Conservation (phyloP, 2,797 vertebrate species). For the Myotis findleyi region DNA sequence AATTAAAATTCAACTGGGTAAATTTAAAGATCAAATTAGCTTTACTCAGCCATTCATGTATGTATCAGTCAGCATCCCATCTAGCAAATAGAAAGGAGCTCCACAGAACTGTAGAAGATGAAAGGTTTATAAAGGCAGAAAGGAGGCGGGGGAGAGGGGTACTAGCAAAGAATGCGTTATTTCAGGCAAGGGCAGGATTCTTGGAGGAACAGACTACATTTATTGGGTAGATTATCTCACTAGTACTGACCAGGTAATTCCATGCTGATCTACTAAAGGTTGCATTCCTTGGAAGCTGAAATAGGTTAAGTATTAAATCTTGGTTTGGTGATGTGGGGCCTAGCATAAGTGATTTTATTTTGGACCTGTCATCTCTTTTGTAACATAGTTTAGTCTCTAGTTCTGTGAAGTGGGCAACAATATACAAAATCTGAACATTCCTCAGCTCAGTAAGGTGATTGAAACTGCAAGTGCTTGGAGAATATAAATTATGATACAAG, state of each 20-base stretch:
- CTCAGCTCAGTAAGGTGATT: slow-evolving; percentile 1
- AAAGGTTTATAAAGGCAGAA: not conserved
- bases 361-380: not conserved
- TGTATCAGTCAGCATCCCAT: not conserved
- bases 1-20: not conserved
- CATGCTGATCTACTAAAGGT: not conserved
- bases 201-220: not conserved
- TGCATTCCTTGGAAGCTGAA: not conserved
- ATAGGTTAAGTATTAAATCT: not conserved
- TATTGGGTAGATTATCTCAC: not conserved
- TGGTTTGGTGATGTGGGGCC: not conserved
- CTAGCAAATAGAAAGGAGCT: not conserved
- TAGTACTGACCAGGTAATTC: not conserved
- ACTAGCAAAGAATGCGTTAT: not conserved
- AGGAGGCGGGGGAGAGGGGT: not conserved
- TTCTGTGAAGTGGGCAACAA: slow-evolving; percentile 39
- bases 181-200: not conserved
- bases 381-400: not conserved
- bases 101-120: not conserved
- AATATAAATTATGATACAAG: slow-evolving; percentile 45
- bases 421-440: slow-evolving; percentile 45
- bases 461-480: not conserved
- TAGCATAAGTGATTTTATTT: not conserved
- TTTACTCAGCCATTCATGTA: not conserved
- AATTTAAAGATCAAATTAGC: not conserved